These are phyloP conservation scores for Haliaeetus leucogaster DNA, from an alignment of 2,113 vertebrate species.

Conservation along the genomic window DNA sequence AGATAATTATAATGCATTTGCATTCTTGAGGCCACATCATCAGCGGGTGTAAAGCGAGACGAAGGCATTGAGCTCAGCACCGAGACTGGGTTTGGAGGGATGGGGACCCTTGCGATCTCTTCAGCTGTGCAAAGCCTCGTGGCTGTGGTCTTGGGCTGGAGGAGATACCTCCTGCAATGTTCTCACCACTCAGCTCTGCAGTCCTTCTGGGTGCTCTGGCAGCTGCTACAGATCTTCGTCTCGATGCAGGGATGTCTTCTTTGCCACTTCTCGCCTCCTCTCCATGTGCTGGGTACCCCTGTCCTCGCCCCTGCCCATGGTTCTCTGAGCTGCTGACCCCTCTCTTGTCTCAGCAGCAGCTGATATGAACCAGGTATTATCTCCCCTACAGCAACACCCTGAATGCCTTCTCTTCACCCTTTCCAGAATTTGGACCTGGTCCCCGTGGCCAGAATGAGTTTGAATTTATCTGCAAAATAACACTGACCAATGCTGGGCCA, in stretches of 20 bases:
- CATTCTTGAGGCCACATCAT: background rate
- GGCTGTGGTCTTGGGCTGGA: background rate
- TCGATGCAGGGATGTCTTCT: background rate
- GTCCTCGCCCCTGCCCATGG: background rate
- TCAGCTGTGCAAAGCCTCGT: background rate
- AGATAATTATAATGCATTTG: background rate
- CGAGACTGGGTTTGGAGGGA: background rate
- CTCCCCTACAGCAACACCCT: background rate
- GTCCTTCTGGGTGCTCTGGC: background rate
- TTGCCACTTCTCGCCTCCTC: background rate
- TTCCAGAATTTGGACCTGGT: background rate
- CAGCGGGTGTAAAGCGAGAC: background rate
- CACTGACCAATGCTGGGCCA: background rate
- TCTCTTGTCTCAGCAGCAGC: background rate
- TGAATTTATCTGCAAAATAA: background rate
- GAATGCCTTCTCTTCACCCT: background rate
- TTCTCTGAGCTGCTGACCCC: background rate
- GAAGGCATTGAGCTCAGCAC: background rate
- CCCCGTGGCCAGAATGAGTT: rapidly evolving
- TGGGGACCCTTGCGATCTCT: background rate
- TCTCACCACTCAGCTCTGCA: background rate
- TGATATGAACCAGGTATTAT: background rate
- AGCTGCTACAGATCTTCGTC: background rate
- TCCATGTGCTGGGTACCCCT: background rate
- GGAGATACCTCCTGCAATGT: background rate